Evolutionary conservation across 2,113 vertebrate species (phyloP).

Genomic region (Saccopteryx bilineata): DNA sequence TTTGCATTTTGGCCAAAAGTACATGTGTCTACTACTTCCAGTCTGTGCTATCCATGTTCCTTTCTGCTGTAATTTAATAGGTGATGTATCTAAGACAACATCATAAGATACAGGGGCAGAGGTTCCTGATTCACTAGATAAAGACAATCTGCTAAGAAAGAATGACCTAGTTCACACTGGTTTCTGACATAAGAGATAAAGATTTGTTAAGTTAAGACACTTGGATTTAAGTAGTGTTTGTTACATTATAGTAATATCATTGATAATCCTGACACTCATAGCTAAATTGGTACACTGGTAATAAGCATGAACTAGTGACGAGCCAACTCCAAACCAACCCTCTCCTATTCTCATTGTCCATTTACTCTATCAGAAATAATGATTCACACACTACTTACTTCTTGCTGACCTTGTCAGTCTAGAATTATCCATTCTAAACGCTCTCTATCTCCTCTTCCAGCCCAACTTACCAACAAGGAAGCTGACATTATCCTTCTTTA

Average conservation of each 20-base stretch:
- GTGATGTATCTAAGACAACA: neutral
- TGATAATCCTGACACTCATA: neutral
- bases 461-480: neutral
- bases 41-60: neutral
- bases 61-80: neutral
- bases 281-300: neutral
- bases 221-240: neutral
- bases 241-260: neutral
- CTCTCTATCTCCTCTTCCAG: neutral
- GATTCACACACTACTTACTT: neutral
- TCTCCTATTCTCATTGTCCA: neutral
- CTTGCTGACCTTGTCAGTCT: neutral
- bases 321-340: neutral
- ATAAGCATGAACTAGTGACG: neutral
- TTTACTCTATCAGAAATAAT: neutral
- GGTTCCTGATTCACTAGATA: neutral
- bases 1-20: neutral
- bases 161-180: neutral
- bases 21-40: neutral
- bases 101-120: neutral
- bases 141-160: neutral
- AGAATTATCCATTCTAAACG: neutral
- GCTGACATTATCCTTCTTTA: neutral
- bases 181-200: neutral
- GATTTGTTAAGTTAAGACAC: neutral